These are phyloP conservation scores for Neuroterus valhalla DNA, from an alignment of 1,140 invertebrate species.

Conservation along the genomic window DNA sequence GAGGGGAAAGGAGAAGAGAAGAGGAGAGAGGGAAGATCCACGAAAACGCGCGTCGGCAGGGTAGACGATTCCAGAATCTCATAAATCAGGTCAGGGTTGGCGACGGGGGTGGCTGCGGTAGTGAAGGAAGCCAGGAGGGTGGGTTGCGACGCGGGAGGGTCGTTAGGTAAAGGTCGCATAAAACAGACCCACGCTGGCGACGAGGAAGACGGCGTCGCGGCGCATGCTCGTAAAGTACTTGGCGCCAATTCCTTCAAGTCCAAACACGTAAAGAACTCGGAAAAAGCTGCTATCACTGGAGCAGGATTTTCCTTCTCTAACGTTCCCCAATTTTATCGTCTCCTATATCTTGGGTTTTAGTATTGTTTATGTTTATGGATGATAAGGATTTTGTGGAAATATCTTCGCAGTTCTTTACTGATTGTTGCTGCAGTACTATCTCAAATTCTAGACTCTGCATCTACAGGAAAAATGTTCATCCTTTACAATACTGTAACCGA, in stretches of 20 bases:
- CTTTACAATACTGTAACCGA: too few relatives aligned
- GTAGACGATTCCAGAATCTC: constrained; percentile 74
- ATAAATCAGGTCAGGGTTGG: constrained; percentile 77
- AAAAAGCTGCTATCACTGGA: constrained; percentile 27
- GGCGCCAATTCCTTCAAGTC: constrained; percentile 58
- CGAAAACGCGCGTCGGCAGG: constrained; percentile 63
- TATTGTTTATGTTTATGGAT: neutral
- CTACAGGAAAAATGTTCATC: too few relatives aligned
- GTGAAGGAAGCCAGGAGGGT: constrained; percentile 50
- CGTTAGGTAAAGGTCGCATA: constrained; percentile 73
- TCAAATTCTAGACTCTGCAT: too few relatives aligned
- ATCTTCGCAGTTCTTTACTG: too few relatives aligned
- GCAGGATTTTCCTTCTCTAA: constrained; percentile 2
- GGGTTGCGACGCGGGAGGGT: constrained; percentile 55
- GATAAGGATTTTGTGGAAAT: too few relatives aligned
- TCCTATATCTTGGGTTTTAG: neutral
- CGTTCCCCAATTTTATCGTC: neutral
- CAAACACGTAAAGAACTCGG: constrained; percentile 19
- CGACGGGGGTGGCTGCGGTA: constrained; percentile 62
- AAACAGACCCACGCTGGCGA: constrained; percentile 64
- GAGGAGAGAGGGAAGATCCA: constrained; percentile 35
- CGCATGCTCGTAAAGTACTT: constrained; percentile 57
- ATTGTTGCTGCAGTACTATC: too few relatives aligned
- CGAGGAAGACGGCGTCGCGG: constrained; percentile 45
- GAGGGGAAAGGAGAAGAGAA: constrained; percentile 19